Evolutionary conservation across 1,140 invertebrate genomes (phyloP), one percentile per base, ranked within the genome.

Genomic region (Pygmarrhopalites habei): DNA sequence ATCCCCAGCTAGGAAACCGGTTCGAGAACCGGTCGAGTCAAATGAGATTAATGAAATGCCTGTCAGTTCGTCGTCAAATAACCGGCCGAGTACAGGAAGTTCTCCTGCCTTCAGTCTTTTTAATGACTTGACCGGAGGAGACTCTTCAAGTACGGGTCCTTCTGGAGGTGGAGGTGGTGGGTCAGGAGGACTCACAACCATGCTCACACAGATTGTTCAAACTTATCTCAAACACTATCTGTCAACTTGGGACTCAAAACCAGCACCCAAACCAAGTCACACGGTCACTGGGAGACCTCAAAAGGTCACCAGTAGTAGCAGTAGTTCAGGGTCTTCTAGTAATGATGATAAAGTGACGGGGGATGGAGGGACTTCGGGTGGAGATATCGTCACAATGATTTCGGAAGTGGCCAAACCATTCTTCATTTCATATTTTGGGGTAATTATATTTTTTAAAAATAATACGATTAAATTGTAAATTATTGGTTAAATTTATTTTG

Each of bases 381-480:
- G 25, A 15, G 69, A 71, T 60, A 67, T 71, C 43, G 70, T 71
- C 1, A 57, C 66, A 1, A 63, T 61, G 41, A 70, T 71, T 39
- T 61, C 51, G 14, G 67, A 71, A 25, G 67, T 69, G 1, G 70
- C 70, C 7, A 71, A 71, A 52, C 70, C 70, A 26, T 69, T 71
- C 49, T 71, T 71, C 58, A 67, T 71, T 47, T 67, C 65, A 7
- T 69, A 64, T 41, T 71, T 71, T 60, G 70, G 70, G 28, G 67
- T n/a, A n/a, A n/a, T n/a, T n/a, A n/a, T n/a, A n/a, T n/a, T n/a
- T n/a, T n/a, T n/a, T n/a, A n/a, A n/a, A 67, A 17, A 66, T 70
- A 41, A 41, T 12, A 41, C 39, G 39, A 10, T 41, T n/a, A 41
- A 41, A 41, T 41, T 41, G 39, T n/a, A 41, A 41, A 10, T 41